Evolutionary conservation across 2,797 vertebrate genomes (phyloP), one percentile per base, ranked within the genome.

Genomic region (Paramormyrops hopkinsi): DNA sequence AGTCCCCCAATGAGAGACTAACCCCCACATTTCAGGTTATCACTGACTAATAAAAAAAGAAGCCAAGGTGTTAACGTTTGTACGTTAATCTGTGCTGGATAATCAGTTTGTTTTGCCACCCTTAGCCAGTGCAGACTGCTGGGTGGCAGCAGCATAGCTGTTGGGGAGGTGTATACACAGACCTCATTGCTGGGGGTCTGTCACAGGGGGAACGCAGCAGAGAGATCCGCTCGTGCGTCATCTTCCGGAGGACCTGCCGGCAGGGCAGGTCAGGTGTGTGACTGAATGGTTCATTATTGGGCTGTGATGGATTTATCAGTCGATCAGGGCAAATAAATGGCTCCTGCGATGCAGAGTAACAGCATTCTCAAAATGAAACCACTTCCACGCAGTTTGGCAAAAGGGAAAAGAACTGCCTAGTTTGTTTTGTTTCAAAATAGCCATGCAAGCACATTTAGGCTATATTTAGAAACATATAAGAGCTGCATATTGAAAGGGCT

Each of bases 291-390:
- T 90, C 65, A 83, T 89, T 91, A 90, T 88, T 89, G 89, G 86
- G 89, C 89, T n/a, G 2, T 76, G 76, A 82, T 92, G 56, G 90
- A 91, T 92, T 90, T 89, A 83, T 89, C 62, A 86, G 86, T 69
- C 89, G 90, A 91, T 92, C 88, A 89, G 76, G 90, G 88, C 89
- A 89, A 90, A 88, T 89, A 69, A 88, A 53, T 22, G 44, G 54
- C 76, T 92, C 79, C 90, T 89, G 89, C 90, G 85, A 90, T 54
- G 91, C 88, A 41, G 89, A 92, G 90, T 91, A 92, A 69, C 91
- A 88, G 86, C 86, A 76, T 65, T 90, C 88, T 91, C 92, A 89
- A 88, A 76, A 86, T 91, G 86, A 73, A 91, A 87, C 90, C 89
- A 51, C 89, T 89, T 83, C 87, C 82, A 82, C 88, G 46, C 89